These are phyloP conservation scores for Orthonychiurus folsomi DNA, from an alignment of 2,888 invertebrate genomes.

Conservation along the genomic window DNA sequence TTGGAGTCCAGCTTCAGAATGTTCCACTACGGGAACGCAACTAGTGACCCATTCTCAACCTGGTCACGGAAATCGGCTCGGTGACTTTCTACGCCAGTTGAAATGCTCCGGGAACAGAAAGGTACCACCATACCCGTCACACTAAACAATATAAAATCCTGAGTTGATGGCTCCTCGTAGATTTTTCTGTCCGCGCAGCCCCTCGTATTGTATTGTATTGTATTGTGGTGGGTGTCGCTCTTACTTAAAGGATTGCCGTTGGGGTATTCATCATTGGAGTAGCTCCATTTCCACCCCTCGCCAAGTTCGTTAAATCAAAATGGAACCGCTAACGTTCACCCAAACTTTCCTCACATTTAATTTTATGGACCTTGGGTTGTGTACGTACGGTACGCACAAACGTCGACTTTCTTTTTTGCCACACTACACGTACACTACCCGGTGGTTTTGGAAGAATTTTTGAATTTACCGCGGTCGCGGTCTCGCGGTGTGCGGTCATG, in stretches of 20 bases:
- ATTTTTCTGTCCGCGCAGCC: too few relatives aligned
- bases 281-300: neutral
- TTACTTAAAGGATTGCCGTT: neutral
- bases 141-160: too few relatives aligned
- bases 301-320: slow-evolving; percentile 1
- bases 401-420: too few relatives aligned
- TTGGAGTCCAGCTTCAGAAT: neutral
- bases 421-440: too few relatives aligned
- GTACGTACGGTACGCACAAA: too few relatives aligned
- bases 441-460: too few relatives aligned
- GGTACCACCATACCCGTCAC: slow-evolving; percentile 20
- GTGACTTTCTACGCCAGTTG: slow-evolving; percentile 33
- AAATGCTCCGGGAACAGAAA: slow-evolving; percentile 39
- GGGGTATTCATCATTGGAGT: neutral
- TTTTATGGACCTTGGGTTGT: neutral
- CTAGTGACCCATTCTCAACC: slow-evolving; percentile 21
- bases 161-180: too few relatives aligned
- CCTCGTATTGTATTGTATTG: too few relatives aligned
- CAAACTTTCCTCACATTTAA: neutral
- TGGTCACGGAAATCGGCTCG: slow-evolving; percentile 24
- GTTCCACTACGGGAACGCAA: slow-evolving; percentile 3
- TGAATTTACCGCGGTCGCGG: too few relatives aligned
- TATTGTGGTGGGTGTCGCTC: neutral
- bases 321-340: neutral
- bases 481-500: too few relatives aligned